Evolutionary conservation across 53 echinoderm and acorn worm species (phyloP), one percentile per base, ranked within the genome.

Genomic region (Glandiceps talaboti): DNA sequence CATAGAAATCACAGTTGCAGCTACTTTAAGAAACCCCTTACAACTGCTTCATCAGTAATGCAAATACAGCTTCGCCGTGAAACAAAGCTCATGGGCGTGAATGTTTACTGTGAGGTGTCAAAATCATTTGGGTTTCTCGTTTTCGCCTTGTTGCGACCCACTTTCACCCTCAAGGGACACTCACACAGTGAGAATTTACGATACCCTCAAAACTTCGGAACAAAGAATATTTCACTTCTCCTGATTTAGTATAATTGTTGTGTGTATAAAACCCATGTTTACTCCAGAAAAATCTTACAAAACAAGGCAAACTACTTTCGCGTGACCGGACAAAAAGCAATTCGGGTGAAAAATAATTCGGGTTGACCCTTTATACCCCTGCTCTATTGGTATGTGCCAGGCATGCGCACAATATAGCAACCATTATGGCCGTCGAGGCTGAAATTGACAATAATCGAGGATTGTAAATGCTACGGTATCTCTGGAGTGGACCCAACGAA

Each of bases 341-440:
- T 45, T 45, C 20, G 6, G 64, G 6, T 6, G 20, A 45, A 45
- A 45, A 45, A 45, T 45, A 45, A 45, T 45, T 45, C 64, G 64
- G 64, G 64, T 45, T 45, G 64, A 45, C 64, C 64, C 64, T 45
- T 45, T 45, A 45, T 45, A 45, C 64, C 64, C 20, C 64, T 45
- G 6, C 64, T 45, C 64, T 45, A 45, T 45, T 45, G 64, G 64
- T 45, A 45, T 45, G 64, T 45, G 64, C 64, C 64, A 45, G 20
- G 64, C 64, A 45, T 45, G 64, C 64, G 64, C 64, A 45, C 6
- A 45, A 45, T 45, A 45, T 45, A 45, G 64, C 64, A 20, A 45
- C 64, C 64, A 45, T 45, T 45, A 45, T 45, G 64, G 64, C 64
- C 64, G 64, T 45, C 64, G 64, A 45, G 64, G 64, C 64, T 45